Evolutionary conservation across 2,888 invertebrate species (phyloP).

Genomic region (Melieria omissa): DNA sequence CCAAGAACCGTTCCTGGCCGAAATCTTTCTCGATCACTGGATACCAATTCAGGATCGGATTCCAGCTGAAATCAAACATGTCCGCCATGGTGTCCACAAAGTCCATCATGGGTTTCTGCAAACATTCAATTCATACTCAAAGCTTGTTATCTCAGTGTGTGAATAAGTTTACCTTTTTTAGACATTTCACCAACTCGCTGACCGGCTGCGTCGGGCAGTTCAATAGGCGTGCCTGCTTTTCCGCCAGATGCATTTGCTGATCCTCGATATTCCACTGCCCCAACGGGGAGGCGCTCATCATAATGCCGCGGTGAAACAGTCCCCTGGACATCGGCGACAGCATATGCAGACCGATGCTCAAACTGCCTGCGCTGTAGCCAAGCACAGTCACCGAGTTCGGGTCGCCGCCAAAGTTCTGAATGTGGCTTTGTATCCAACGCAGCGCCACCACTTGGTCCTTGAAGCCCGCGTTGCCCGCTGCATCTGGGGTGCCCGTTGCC

Average conservation of each 20-base stretch:
- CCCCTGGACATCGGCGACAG: slow-evolving; percentile 76
- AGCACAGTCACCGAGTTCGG: slow-evolving; percentile 73
- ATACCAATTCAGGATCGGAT: slow-evolving; percentile 68
- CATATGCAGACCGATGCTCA: slow-evolving; percentile 69
- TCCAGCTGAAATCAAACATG: slow-evolving; percentile 61
- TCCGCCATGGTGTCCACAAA: slow-evolving; percentile 51
- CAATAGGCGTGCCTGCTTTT: slow-evolving; percentile 72
- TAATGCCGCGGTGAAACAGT: slow-evolving; percentile 76
- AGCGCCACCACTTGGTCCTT: slow-evolving; percentile 77
- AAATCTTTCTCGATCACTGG: slow-evolving; percentile 75
- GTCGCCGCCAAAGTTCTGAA: slow-evolving; percentile 75
- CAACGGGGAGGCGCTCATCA: slow-evolving; percentile 74
- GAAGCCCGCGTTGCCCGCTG: slow-evolving; percentile 77
- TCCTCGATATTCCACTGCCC: slow-evolving; percentile 68
- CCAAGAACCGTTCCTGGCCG: slow-evolving; percentile 74
- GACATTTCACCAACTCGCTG: slow-evolving; percentile 70
- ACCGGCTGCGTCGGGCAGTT: slow-evolving; percentile 70
- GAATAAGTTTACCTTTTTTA: slow-evolving; percentile 67
- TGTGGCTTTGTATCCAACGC: slow-evolving; percentile 75
- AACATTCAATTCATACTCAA: slow-evolving; percentile 13
- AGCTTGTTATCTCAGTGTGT: background rate
- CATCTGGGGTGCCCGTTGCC: slow-evolving; percentile 73
- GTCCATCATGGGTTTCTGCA: slow-evolving; percentile 53
- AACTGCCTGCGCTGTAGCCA: slow-evolving; percentile 71
- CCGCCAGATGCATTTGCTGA: slow-evolving; percentile 70